These are phyloP conservation scores for Butorides virescens DNA, from an alignment of 2,113 vertebrate genomes.

Conservation along the genomic window DNA sequence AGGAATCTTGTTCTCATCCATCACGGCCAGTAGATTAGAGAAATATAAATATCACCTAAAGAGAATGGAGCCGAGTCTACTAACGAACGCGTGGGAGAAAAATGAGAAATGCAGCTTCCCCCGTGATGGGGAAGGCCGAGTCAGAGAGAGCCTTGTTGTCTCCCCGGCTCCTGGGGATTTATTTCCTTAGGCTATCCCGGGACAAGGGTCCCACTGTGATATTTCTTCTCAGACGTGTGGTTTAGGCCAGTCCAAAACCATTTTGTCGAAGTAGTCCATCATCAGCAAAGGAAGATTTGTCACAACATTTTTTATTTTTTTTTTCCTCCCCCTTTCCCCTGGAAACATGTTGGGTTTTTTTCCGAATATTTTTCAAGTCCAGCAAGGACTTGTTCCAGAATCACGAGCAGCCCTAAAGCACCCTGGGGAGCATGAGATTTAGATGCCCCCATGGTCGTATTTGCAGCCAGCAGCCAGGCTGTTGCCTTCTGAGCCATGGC, in stretches of 20 bases:
- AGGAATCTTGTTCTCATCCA: constrained; percentile 28
- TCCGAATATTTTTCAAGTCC: neutral
- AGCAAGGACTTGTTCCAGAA: neutral
- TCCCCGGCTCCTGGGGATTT: neutral
- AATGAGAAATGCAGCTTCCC: neutral
- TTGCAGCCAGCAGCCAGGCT: neutral
- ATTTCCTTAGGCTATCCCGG: neutral
- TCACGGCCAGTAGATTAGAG: constrained; percentile 19
- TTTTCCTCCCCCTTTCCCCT: too few relatives aligned
- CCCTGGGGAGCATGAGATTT: fast-evolving
- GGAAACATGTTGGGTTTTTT: neutral
- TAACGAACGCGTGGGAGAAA: neutral
- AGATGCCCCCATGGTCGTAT: fast-evolving
- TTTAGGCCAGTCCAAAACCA: neutral
- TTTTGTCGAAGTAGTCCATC: neutral
- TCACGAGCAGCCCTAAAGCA: neutral
- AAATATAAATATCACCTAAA: constrained; percentile 46
- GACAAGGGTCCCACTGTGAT: neutral
- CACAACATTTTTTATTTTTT: neutral
- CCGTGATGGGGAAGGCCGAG: neutral
- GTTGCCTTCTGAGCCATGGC: neutral
- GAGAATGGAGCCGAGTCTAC: neutral
- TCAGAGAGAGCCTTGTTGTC: neutral
- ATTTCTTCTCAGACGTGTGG: neutral
- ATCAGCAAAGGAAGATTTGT: neutral